These are phyloP conservation scores for Drosophila rhopaloa DNA, from an alignment of 1,140 invertebrate genomes.

Conservation along the genomic window DNA sequence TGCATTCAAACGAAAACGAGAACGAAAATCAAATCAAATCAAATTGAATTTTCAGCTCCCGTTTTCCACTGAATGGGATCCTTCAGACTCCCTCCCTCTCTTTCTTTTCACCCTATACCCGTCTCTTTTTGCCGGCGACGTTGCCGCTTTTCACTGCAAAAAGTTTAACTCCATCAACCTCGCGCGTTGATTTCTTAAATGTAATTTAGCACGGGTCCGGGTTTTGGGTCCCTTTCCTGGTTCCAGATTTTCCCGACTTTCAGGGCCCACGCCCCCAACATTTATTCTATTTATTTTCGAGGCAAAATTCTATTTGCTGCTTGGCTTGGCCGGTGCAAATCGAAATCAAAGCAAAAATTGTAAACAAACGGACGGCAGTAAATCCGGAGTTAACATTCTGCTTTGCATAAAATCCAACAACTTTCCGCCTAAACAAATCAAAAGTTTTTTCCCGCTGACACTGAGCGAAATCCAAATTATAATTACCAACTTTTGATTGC, in stretches of 20 bases:
- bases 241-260: not conserved
- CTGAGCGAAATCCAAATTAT: not conserved
- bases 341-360: conserved; percentile 65
- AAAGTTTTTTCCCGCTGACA: conserved; percentile 24
- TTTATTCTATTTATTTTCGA: conserved; percentile 66
- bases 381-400: conserved; percentile 12
- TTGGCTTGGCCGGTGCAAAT: conserved; percentile 67
- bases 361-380: conserved; percentile 51
- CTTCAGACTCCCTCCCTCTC: conserved; percentile 12
- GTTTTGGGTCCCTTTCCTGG: conserved; percentile 9
- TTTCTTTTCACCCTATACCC: not conserved
- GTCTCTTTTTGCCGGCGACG: not conserved
- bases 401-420: conserved; percentile 66
- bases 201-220: conserved; percentile 43
- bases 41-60: conserved; percentile 80
- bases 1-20: conserved; percentile 82
- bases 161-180: conserved; percentile 50
- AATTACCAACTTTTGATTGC: too few relatives aligned
- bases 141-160: conserved; percentile 43
- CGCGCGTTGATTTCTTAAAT: conserved; percentile 46
- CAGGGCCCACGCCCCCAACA: conserved; percentile 24
- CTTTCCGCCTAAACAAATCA: conserved; percentile 64
- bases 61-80: conserved; percentile 26
- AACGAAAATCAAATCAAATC: conserved; percentile 84
- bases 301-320: conserved; percentile 74